Percentiles rank a stretch among this genome's conserved stretches.
phyloP scores from a whole-genome alignment of 2,888 invertebrate genomes.

The Arge pagana region DNA sequence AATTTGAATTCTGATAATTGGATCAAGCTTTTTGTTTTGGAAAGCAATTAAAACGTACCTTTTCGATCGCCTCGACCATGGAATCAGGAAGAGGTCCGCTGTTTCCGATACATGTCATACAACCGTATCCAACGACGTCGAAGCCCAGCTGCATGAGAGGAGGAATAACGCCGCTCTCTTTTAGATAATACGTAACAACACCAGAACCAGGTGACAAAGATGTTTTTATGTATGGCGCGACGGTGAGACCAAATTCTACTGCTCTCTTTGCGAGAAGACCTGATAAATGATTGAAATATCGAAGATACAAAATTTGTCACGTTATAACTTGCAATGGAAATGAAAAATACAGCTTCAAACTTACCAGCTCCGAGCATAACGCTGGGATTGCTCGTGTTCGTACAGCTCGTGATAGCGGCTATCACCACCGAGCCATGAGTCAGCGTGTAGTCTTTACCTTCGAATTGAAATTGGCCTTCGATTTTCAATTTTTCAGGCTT shows the following conservation, averaged over 20 bases:
- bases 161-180: conserved; percentile 90
- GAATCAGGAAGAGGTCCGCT: conserved; percentile 92
- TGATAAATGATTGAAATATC: conserved; percentile 40
- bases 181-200: conserved; percentile 88
- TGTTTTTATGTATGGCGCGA: conserved; percentile 94
- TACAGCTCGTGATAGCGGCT: conserved; percentile 97
- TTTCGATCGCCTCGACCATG: conserved; percentile 90
- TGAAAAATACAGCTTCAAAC: conserved; percentile 22
- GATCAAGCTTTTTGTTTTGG: not conserved
- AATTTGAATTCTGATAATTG: not conserved
- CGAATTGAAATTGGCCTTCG: conserved; percentile 76
- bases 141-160: conserved; percentile 87
- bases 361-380: conserved; percentile 96
- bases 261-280: conserved; percentile 92
- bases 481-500: conserved; percentile 66
- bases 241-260: conserved; percentile 84
- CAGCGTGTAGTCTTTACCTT: conserved; percentile 79
- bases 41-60: conserved; percentile 58
- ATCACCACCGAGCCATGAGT: conserved; percentile 93
- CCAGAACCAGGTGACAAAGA: conserved; percentile 95
- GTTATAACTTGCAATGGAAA: not conserved
- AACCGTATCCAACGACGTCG: conserved; percentile 96
- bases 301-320: not conserved
- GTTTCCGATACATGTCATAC: conserved; percentile 99
- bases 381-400: conserved; percentile 97